Evolutionary conservation across 1,140 invertebrate species (phyloP).

Genomic region (Platyscapa corneri): DNA sequence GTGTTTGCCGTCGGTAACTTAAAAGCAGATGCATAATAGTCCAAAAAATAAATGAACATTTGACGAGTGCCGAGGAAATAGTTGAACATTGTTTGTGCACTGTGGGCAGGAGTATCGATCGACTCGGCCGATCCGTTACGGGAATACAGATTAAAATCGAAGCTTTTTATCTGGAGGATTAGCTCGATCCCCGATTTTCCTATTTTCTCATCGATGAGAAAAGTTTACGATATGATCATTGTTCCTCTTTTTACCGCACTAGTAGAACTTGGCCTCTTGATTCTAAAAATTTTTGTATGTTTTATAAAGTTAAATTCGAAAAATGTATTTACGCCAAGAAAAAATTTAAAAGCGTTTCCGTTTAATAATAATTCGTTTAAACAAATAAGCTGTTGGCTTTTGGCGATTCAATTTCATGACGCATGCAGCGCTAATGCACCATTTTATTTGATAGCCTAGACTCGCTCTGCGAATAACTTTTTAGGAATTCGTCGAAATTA

Average conservation of each 20-base stretch:
- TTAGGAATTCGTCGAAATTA: background rate
- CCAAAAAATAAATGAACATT: conserved; percentile 18
- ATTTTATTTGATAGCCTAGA: background rate
- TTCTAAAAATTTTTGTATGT: background rate
- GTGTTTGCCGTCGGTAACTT: background rate
- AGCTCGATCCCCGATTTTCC: conserved; percentile 1
- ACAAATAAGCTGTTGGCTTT: background rate
- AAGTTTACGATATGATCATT: conserved; percentile 4
- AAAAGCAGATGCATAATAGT: background rate
- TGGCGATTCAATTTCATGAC: background rate
- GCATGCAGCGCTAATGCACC: background rate
- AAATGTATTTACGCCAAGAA: background rate
- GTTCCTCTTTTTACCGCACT: background rate
- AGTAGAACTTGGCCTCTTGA: background rate
- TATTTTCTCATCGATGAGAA: conserved; percentile 15
- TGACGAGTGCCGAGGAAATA: background rate
- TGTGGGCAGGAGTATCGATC: background rate
- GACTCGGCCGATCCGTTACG: background rate
- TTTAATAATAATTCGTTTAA: background rate
- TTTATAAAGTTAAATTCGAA: background rate
- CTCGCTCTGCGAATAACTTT: background rate
- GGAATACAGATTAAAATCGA: background rate
- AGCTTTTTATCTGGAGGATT: conserved; percentile 19
- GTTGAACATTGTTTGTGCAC: background rate
- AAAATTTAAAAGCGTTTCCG: too few species aligned